Evolutionary conservation across 2,888 invertebrate species (phyloP), one percentile per base, ranked within the genome.

Genomic region (Andrena camellia): DNA sequence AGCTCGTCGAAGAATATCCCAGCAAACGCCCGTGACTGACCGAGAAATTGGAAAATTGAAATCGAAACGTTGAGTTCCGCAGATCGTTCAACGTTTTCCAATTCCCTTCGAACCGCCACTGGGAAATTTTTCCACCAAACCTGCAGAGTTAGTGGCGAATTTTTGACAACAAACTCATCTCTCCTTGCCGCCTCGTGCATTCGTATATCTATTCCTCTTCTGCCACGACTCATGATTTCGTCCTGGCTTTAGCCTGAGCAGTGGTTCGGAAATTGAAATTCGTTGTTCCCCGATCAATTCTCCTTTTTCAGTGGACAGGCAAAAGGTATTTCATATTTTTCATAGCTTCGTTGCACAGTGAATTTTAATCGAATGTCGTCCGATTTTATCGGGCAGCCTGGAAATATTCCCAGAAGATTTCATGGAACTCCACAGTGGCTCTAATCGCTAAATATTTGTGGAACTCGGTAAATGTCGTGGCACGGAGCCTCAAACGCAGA

Each of bases 21-120:
- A 87, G 84, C 83, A 88, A 89, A 77, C 85, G 85, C 42, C 42
- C 17, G 91, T 92, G 93, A 93, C 93, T 92, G 90, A 85, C 85
- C 83, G 88, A 91, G 92, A 93, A 92, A 93, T 93, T 92, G 92
- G 92, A 91, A 91, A 92, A 93, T 88, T 93, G 91, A 92, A 92
- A 91, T 89, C 89, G 88, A 87, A 23, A 64, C 35, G 64, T 31
- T n/a, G 57, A 57, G 10, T 8, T 10, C 26, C n/a, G 50, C 62
- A 63, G 68, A 33, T 62, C 31, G 2, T 33, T 59, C 31, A 23
- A 26, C 48, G 29, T 23, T 67, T 68, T 54, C 33, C 67, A 54
- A 78, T 78, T 74, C 66, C 52, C 52, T 62, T 23, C 29, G 52
- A 50, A n/a, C 23, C 59, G 13, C 13, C 42, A 52, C 35, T 4